Base-by-base conservation (phyloP, 2,113 vertebrate genomes). In the Gulo gulo region DNA sequence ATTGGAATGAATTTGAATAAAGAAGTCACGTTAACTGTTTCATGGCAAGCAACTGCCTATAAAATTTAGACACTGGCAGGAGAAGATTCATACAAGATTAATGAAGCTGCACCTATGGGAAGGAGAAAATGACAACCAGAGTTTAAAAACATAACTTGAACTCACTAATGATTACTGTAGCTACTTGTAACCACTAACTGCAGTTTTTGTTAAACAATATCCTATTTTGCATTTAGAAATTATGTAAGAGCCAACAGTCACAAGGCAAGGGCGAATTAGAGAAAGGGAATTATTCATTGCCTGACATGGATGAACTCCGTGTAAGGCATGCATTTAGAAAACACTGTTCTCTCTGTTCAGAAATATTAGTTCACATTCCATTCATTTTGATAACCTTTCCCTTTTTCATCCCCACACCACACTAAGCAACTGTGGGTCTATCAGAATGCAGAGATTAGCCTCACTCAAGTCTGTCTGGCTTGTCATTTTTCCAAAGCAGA, bases 371-470 rank as follows among this genome's bases (percentile, higher is more conserved):
- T 83, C 97, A 98, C 98, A 98, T 98, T 98, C 98, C 98, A 97
- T 86, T 97, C 97, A 93, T 99, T 98, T 98, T 98, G 98, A 99
- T 99, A 99, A 99, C 98, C 98, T 98, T 96, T 96, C 97, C 97
- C 93, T 98, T 98, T 94, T 74, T 47, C 95, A 79, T 83, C 94
- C 59, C 74, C 31, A 16, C 85, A 82, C 83, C 23, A 63, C 2
- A 0, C 69, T 61, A 76, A 52, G 85, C 86, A 78, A n/a, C 9
- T 9, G n/a, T 21, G 18, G 63, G 24, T 0, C 67, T 26, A 12
- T 69, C 71, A 13, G 91, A 24, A 26, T 24, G 34, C 65, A 6
- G n/a, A 52, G 45, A 34, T 1, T 15, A 42, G 63, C 14, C 42
- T 16, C 29, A 4, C 23, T 65, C 50, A 6, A 1, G 1, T 15